phyloP scores from a whole-genome alignment of 2,888 invertebrate species.

The Sinotaia quadrata region DNA sequence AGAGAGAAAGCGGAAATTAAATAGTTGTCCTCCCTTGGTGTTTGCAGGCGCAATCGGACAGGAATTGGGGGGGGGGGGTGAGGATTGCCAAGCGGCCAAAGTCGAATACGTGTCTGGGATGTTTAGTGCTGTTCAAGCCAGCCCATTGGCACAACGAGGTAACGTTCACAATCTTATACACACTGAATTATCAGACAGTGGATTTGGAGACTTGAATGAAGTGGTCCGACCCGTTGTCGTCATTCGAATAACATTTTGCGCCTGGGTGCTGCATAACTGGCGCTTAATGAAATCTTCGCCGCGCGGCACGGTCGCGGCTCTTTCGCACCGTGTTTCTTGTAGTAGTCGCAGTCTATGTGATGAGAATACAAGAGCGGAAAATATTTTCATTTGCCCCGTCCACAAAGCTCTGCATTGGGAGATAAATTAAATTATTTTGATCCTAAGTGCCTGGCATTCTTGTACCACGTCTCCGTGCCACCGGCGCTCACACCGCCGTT shows the following conservation, averaged over 20 bases:
- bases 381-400: conserved; percentile 30
- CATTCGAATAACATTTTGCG: conserved; percentile 30
- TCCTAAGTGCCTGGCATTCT: conserved; percentile 28
- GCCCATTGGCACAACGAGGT: too few species aligned
- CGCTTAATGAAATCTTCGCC: conserved; percentile 13
- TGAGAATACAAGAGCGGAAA: conserved; percentile 33
- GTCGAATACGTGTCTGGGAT: too few species aligned
- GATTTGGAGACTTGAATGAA: not conserved
- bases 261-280: conserved; percentile 13
- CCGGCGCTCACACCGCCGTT: conserved; percentile 10
- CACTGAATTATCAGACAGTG: too few species aligned
- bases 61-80: too few species aligned
- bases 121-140: too few species aligned
- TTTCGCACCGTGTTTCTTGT: not conserved
- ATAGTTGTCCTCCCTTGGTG: not conserved
- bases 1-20: not conserved
- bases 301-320: not conserved
- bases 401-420: conserved; percentile 29
- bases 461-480: not conserved
- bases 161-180: too few species aligned
- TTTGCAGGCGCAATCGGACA: too few species aligned
- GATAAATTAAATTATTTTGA: conserved; percentile 22
- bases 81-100: too few species aligned
- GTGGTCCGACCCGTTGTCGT: not conserved
- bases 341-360: conserved; percentile 18